Evolutionary conservation across 2,888 invertebrate genomes (phyloP).

Genomic region (Nomada flava): DNA sequence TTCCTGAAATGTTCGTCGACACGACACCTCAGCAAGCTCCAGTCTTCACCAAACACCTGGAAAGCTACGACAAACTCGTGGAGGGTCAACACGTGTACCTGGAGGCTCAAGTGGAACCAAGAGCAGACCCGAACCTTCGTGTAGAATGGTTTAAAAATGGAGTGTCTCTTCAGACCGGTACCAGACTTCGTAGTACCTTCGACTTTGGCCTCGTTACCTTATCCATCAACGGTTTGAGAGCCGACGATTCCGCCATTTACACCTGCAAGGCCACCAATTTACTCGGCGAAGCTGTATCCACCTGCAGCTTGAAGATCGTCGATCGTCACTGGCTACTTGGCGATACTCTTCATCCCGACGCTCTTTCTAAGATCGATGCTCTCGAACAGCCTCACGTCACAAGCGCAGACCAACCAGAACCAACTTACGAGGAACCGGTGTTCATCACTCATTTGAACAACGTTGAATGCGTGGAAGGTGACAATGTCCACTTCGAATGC

Average conservation of each 20-base stretch:
- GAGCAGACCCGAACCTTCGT: slow-evolving; percentile 93
- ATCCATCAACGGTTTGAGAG: slow-evolving; percentile 93
- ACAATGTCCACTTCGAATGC: slow-evolving; percentile 95
- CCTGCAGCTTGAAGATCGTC: slow-evolving; percentile 94
- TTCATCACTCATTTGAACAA: slow-evolving; percentile 97
- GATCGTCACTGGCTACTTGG: slow-evolving; percentile 95
- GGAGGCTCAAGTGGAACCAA: slow-evolving; percentile 96
- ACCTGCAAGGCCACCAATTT: slow-evolving; percentile 97
- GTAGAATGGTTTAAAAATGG: slow-evolving; percentile 98
- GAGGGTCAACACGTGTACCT: slow-evolving; percentile 95
- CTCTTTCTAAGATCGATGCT: slow-evolving; percentile 93
- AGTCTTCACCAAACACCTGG: slow-evolving; percentile 96
- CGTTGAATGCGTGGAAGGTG: slow-evolving; percentile 94
- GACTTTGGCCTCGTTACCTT: slow-evolving; percentile 98
- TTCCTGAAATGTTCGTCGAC: slow-evolving; percentile 94
- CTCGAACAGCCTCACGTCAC: slow-evolving; percentile 92
- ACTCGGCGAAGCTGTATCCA: slow-evolving; percentile 97
- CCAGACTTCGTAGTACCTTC: slow-evolving; percentile 96
- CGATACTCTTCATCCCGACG: slow-evolving; percentile 95
- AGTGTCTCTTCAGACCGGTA: slow-evolving; percentile 93
- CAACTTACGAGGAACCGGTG: slow-evolving; percentile 93
- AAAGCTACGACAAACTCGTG: slow-evolving; percentile 92
- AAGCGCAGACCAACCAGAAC: slow-evolving; percentile 90
- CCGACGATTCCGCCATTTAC: slow-evolving; percentile 97
- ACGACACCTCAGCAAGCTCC: slow-evolving; percentile 95